phyloP scores from a whole-genome alignment of 2,797 vertebrate genomes.

The Alauda arvensis region DNA sequence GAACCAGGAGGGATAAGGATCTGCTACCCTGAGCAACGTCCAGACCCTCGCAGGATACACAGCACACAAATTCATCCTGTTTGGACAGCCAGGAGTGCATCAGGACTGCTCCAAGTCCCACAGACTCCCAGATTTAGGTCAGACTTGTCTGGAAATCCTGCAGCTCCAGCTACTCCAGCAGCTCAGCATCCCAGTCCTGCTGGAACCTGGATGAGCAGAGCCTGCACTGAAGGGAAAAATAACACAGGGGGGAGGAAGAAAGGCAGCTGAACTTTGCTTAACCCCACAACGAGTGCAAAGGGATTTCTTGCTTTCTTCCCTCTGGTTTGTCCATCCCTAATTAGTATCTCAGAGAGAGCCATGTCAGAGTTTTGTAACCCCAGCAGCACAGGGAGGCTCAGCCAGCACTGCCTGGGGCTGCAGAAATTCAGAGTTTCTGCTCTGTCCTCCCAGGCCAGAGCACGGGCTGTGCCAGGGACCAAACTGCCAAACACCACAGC shows the following conservation, averaged over 20 bases:
- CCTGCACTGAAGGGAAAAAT: not conserved
- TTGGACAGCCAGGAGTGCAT: not conserved
- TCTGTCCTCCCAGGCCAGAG: not conserved
- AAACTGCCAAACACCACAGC: not conserved
- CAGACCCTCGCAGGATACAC: not conserved
- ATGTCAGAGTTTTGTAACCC: not conserved
- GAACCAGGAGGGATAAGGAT: not conserved
- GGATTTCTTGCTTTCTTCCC: constrained; percentile 48
- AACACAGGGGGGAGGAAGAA: not conserved
- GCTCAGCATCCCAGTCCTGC: not conserved
- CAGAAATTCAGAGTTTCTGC: not conserved
- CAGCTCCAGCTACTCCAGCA: not conserved
- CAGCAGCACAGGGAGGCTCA: not conserved
- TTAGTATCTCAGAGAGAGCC: constrained; percentile 45
- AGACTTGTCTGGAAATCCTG: not conserved
- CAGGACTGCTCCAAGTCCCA: not conserved
- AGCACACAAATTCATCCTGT: rapidly evolving
- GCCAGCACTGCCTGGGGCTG: constrained; percentile 8
- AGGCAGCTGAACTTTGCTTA: constrained; percentile 35
- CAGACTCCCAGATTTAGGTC: not conserved
- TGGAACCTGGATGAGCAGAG: constrained; percentile 14
- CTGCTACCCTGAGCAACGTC: not conserved
- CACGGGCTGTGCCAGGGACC: not conserved
- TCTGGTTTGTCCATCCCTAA: constrained; percentile 58
- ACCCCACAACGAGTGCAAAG: constrained; percentile 19